These are phyloP conservation scores for Macrosiphum euphorbiae DNA, from an alignment of 2,888 invertebrate species.

Conservation along the genomic window DNA sequence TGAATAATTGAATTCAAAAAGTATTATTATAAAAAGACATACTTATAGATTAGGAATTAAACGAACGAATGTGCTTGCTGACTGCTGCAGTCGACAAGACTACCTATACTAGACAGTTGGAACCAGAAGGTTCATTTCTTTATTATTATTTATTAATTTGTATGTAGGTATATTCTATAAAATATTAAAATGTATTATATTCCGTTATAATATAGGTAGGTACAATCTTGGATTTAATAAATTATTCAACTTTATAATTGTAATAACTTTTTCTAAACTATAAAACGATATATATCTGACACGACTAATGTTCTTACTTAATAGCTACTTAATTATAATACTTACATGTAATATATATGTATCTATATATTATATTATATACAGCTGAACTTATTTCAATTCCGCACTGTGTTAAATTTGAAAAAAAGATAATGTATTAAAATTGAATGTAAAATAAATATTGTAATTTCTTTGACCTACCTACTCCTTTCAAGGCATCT, in stretches of 20 bases:
- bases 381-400: background rate
- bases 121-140: background rate
- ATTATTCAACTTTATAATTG: no score
- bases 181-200: background rate
- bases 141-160: background rate
- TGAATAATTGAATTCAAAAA: background rate
- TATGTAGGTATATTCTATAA: background rate
- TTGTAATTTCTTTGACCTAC: conserved; percentile 26
- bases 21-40: background rate
- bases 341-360: background rate
- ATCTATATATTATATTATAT: background rate
- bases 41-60: background rate
- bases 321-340: background rate
- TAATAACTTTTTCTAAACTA: no score
- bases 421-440: background rate
- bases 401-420: background rate
- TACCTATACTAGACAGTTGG: background rate
- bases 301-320: background rate
- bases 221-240: background rate
- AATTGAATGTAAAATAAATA: background rate
- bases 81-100: background rate
- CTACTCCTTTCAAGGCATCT: conserved; percentile 15
- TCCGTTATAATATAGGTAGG: background rate
- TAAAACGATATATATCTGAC: background rate
- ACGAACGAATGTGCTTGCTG: background rate